phyloP scores from a whole-genome alignment of 2,113 vertebrate species.

The Cisticola juncidis region DNA sequence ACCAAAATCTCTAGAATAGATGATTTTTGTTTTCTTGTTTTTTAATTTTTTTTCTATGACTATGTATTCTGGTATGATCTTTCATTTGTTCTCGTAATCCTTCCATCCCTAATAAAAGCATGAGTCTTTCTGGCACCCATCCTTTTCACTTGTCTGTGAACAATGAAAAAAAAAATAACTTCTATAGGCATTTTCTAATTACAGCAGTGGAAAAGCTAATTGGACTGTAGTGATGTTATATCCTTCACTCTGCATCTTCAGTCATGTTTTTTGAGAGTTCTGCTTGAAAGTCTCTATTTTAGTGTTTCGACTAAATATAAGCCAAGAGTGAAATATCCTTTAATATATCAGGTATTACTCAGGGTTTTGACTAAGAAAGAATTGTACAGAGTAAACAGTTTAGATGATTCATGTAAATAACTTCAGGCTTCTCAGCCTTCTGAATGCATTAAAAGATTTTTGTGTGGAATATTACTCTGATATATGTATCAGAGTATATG shows the following conservation, averaged over 20 bases:
- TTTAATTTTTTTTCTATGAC: background rate
- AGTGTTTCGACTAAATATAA: background rate
- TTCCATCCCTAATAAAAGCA: background rate
- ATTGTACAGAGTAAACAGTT: background rate
- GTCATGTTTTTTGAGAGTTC: background rate
- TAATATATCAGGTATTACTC: background rate
- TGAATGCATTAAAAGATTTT: background rate
- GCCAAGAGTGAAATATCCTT: background rate
- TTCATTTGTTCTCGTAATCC: background rate
- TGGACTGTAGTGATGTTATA: background rate
- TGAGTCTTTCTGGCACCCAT: background rate
- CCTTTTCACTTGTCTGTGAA: slow-evolving; percentile 1
- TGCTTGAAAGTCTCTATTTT: background rate
- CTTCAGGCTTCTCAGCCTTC: background rate
- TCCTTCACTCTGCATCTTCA: background rate
- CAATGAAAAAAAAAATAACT: background rate
- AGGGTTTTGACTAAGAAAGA: background rate
- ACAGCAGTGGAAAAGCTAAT: background rate
- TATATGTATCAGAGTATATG: background rate
- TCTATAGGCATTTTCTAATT: background rate
- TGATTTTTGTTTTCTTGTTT: background rate
- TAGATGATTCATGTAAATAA: background rate
- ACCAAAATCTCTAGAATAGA: background rate
- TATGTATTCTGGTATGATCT: background rate
- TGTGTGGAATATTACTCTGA: background rate